Conservation (phyloP, 2,797 vertebrate species). For the Emydoidea blandingii region DNA sequence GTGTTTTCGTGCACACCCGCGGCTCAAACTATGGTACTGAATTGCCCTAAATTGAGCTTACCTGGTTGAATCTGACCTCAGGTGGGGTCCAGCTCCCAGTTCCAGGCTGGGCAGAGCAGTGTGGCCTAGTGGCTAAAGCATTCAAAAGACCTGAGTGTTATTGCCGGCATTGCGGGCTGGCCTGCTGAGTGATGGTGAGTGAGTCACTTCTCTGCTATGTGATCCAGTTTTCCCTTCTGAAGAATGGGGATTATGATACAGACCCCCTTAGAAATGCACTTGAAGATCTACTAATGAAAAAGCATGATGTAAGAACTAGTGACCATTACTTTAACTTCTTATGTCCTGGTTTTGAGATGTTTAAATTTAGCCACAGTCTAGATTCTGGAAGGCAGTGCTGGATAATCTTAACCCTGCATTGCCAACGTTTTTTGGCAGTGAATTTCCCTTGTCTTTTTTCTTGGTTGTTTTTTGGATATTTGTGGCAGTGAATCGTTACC, state of each 20-base stretch:
- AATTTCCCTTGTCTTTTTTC: not conserved
- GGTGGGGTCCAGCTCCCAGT: not conserved
- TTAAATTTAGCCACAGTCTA: not conserved
- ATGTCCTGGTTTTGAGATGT: not conserved
- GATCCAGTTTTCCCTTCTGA: not conserved
- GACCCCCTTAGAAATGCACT: not conserved
- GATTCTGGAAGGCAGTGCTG: not conserved
- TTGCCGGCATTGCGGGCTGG: too few species aligned
- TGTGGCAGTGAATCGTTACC: not conserved
- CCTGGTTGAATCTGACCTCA: not conserved
- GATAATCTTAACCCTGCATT: not conserved
- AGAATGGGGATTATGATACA: not conserved
- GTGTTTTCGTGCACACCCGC: not conserved
- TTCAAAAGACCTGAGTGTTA: not conserved
- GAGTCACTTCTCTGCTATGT: not conserved
- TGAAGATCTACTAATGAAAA: not conserved
- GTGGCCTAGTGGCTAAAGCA: not conserved
- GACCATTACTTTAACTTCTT: not conserved
- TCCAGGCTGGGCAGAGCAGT: not conserved
- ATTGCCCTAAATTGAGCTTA: not conserved
- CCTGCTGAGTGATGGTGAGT: too few species aligned
- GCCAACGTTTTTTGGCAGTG: not conserved
- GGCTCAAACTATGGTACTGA: not conserved
- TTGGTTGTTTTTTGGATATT: not conserved
- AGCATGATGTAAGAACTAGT: not conserved